A percentile compares a stretch with the other conserved stretches of the same genome.
phyloP scores from a whole-genome alignment of 1,140 invertebrate genomes.

The Papilio xuthus region DNA sequence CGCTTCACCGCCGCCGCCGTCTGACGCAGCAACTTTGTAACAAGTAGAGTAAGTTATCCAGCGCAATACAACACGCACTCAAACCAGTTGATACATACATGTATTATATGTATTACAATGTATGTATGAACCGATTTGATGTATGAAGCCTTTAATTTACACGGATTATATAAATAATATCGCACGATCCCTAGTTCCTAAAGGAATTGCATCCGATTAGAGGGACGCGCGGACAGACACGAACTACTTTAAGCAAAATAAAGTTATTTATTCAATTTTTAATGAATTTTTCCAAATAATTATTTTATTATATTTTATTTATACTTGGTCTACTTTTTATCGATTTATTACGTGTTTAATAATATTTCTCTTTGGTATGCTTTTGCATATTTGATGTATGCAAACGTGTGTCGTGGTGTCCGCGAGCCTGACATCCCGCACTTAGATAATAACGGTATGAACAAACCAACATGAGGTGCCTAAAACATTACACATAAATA shows the following conservation, averaged over 20 bases:
- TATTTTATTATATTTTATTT: not conserved
- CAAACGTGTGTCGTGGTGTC: not conserved
- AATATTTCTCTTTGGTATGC: too few species aligned
- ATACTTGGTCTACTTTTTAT: not conserved
- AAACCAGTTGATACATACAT: not conserved
- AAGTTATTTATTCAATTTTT: too few species aligned
- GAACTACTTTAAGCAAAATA: not conserved
- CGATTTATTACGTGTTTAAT: too few species aligned
- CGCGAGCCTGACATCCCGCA: not conserved
- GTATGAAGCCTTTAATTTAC: conserved; percentile 34
- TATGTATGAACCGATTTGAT: not conserved
- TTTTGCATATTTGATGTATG: too few species aligned
- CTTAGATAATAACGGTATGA: not conserved
- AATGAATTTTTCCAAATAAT: too few species aligned
- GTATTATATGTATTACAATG: not conserved
- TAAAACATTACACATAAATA: conserved; percentile 5
- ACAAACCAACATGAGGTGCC: conserved; percentile 8
- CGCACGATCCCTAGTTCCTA: conserved; percentile 62
- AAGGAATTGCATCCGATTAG: conserved; percentile 54
- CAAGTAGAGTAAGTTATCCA: not conserved
- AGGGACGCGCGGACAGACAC: not conserved
- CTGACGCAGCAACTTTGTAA: not conserved
- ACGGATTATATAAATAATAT: conserved; percentile 47
- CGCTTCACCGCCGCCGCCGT: conserved; percentile 1
- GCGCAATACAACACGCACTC: not conserved